Evolutionary conservation across 2,113 vertebrate species (phyloP).

Genomic region (Motacilla alba): DNA sequence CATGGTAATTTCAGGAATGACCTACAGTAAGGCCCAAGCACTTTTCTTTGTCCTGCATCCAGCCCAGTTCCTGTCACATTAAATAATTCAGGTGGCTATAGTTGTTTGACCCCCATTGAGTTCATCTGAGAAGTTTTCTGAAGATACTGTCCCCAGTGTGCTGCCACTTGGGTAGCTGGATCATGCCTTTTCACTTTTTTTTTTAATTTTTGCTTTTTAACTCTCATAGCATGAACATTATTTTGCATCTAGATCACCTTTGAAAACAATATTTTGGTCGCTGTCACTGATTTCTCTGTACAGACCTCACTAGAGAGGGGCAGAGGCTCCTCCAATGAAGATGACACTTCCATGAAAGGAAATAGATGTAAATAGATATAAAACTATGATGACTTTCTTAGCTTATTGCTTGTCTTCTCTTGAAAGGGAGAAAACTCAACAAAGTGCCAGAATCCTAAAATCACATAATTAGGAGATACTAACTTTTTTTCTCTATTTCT

Average conservation of each 20-base stretch:
- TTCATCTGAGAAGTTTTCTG: not conserved
- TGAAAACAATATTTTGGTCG: not conserved
- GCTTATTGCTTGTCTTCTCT: not conserved
- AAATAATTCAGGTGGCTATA: not conserved
- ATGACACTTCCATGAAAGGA: not conserved
- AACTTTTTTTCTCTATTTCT: not conserved
- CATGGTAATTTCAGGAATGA: not conserved
- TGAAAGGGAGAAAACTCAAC: not conserved
- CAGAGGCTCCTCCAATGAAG: not conserved
- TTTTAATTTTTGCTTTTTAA: not conserved
- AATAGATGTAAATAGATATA: not conserved
- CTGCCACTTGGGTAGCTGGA: not conserved
- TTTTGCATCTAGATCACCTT: not conserved
- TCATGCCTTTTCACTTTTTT: not conserved
- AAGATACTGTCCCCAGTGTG: not conserved
- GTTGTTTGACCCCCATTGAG: not conserved
- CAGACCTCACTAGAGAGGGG: not conserved
- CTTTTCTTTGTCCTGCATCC: not conserved
- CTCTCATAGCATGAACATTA: not conserved
- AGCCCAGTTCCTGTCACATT: not conserved
- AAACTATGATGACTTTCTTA: not conserved
- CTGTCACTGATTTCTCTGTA: not conserved
- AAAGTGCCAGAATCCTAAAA: not conserved
- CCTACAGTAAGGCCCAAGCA: not conserved
- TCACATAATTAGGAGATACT: not conserved